Conservation (phyloP, 2,888 invertebrate species). For the Cataglyphis albicans region DNA sequence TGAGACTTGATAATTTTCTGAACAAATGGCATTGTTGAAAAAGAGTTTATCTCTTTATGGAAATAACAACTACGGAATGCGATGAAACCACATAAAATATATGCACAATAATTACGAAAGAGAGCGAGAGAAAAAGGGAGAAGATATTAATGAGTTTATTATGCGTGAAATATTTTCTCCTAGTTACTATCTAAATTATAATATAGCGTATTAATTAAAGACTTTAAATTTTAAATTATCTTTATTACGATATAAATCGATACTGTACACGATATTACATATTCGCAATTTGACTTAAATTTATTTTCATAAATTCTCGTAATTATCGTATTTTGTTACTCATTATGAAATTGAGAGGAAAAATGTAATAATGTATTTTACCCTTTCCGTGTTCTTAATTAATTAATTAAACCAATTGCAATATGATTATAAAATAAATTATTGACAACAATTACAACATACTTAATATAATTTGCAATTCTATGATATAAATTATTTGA, state of each 20-base stretch:
- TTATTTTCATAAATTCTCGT: not conserved
- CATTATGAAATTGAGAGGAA: constrained; percentile 22
- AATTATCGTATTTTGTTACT: not conserved
- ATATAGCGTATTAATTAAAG: constrained; percentile 37
- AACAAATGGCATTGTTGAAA: constrained; percentile 39
- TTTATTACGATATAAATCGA: constrained; percentile 8
- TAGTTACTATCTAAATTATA: constrained; percentile 6
- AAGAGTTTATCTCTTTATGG: constrained; percentile 1
- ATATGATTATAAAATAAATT: not conserved
- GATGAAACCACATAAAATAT: not conserved
- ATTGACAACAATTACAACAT: not conserved
- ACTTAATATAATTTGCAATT: not conserved
- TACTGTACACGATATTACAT: not conserved
- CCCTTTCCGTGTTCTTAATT: not conserved
- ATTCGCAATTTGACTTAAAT: constrained; percentile 27
- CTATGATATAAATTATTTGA: not conserved
- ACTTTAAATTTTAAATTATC: constrained; percentile 36
- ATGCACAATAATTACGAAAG: constrained; percentile 16
- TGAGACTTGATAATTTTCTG: constrained; percentile 7
- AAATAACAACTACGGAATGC: constrained; percentile 1
- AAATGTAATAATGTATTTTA: constrained; percentile 17
- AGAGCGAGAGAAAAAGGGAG: not conserved
- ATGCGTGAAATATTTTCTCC: constrained; percentile 30
- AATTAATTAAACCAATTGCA: constrained; percentile 15
- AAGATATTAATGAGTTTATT: constrained; percentile 2